Base-by-base conservation (phyloP, 2,888 invertebrate species). In the Stenichneumon culpator region DNA sequence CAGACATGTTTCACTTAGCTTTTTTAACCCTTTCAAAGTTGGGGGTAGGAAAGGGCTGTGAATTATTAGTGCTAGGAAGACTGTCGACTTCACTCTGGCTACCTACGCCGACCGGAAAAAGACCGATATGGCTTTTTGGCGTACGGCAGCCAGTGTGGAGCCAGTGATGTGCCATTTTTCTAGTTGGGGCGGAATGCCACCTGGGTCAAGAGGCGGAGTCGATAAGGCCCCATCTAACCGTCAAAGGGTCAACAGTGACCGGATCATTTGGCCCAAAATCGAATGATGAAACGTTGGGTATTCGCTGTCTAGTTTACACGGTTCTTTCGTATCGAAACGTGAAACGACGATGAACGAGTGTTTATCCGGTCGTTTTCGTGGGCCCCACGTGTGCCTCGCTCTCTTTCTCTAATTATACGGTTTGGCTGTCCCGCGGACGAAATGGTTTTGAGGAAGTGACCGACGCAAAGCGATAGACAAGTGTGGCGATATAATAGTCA, bases 1-100 rank as follows among this genome's bases (percentile, higher is more conserved):
- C 63, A 88, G 88, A 90, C 88, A 90, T 88, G 87, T 90, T 88
- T 92, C 89, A 90, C 89, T 91, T 57, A 22, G 50, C 32, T 70
- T 79, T 79, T 68, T 72, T 63, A 52, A 19, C 1, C 44, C 44
- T 36, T 39, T 1, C 60, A 47, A 32, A 11, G 74, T 50, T 11
- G 11, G 16, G 44, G 3, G 3, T 44, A 14, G 14, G 3, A 44
- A 16, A 44, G 0, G 74, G 25, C 47, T 32, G 63, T 63, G 44
- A 32, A 28, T 36, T 36, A 36, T 36, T 7, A 36, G 5, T 36
- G 36, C 36, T 1, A 36, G 36, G 9, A 39, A 39, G 39, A 39
- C 5, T 7, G 9, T 39, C 39, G 39, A 2, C 2, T 39, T 39
- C 9, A 9, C 1, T 36, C 36, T 36, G 7, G 36, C 7, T 36